Evolutionary conservation across 2,797 vertebrate genomes (phyloP), one percentile per base, ranked within the genome.

Genomic region (Tamandua tetradactyla): DNA sequence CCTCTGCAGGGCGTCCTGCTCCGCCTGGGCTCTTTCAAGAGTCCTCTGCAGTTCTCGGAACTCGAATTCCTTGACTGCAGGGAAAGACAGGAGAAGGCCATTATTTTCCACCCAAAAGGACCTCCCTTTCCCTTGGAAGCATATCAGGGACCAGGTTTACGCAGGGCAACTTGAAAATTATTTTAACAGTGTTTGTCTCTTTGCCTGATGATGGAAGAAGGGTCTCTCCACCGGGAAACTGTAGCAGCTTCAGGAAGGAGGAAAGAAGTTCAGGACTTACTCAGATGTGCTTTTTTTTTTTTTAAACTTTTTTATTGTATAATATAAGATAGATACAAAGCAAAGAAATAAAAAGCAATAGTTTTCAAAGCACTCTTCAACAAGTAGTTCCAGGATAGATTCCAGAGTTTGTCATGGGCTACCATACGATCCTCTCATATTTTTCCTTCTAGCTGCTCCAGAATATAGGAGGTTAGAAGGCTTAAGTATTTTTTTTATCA

Each of bases 61-160:
- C 92, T 97, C 96, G 40, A 84, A 83, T 30, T 95, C 87, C 89
- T 93, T 96, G 79, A 81, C 95, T 96, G 69, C 44, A n/a, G 79
- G 47, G 75, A n/a, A 40, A 47, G 13, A 7, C 1, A 9, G 76
- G 23, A 59, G 78, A 37, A 47, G 14, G 12, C 42, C 8, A 2
- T 40, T 30, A 25, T 18, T n/a, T 61, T 12, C 71, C 55, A 35
- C 32, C 8, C 44, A 22, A n/a, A 64, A 30, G 55, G 18, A n/a
- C 12, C 55, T 71, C 1, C 80, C 81, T 7, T 32, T 15, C 30
- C 61, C 55, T 32, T 61, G 22, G 47, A 11, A 13, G 47, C 47
- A 47, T 8, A 42, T 18, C 66, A 4, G 75, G 49, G 27, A 8
- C 68, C 47, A 57, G 5, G 0, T 17, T 7, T 1, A 9, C 17